phyloP scores from a whole-genome alignment of 1,140 invertebrate genomes.

The Heliconius hermathena region DNA sequence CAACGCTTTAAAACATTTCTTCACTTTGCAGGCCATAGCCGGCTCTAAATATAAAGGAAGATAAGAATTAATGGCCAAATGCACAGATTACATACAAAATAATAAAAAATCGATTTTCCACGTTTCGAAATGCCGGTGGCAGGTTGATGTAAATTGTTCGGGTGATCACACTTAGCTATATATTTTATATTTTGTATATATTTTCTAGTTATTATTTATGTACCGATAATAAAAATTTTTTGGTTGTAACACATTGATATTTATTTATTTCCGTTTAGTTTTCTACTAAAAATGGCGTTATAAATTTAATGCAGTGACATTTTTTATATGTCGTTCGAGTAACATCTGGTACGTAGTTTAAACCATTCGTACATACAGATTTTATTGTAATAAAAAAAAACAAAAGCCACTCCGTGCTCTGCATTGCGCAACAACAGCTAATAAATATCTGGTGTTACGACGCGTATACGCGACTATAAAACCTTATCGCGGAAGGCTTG shows the following conservation, averaged over 20 bases:
- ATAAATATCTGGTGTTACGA: constrained; percentile 16
- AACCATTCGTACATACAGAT: background rate
- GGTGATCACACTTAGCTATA: constrained; percentile 55
- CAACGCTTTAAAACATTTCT: constrained; percentile 75
- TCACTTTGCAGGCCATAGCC: constrained; percentile 73
- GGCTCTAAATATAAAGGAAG: constrained; percentile 76
- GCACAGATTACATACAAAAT: constrained; percentile 14
- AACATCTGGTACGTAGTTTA: constrained; percentile 2
- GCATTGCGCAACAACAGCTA: constrained; percentile 8
- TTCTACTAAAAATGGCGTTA: background rate
- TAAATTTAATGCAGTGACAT: background rate
- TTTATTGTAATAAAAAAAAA: background rate
- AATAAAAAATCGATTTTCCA: constrained; percentile 26
- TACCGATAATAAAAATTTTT: constrained; percentile 63
- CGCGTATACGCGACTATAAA: constrained; percentile 19
- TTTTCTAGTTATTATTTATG: constrained; percentile 72
- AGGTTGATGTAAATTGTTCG: constrained; percentile 54
- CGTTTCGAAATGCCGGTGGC: constrained; percentile 47
- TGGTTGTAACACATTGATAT: constrained; percentile 39
- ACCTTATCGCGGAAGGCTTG: constrained; percentile 21
- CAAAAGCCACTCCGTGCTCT: background rate
- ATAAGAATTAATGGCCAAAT: constrained; percentile 45
- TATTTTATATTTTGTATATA: constrained; percentile 58
- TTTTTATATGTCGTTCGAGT: background rate
- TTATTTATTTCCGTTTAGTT: background rate